phyloP scores from a whole-genome alignment of 2,888 invertebrate genomes.

The Dryocosmus kuriphilus region DNA sequence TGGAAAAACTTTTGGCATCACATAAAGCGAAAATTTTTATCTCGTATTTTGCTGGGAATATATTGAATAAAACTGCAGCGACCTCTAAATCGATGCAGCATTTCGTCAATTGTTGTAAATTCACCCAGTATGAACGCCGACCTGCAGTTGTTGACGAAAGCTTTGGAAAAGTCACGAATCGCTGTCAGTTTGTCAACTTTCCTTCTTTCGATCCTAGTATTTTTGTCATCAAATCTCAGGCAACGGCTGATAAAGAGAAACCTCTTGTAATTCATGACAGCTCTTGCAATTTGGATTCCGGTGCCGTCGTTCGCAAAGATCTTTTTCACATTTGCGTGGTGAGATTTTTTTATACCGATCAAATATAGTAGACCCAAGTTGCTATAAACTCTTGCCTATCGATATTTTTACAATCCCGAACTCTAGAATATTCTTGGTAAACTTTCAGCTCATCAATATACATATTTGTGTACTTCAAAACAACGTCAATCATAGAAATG shows the following conservation, averaged over 20 bases:
- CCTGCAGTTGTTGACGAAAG: conserved; percentile 49
- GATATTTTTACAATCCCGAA: conserved; percentile 47
- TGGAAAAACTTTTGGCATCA: conserved; percentile 50
- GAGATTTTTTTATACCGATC: too few relatives aligned
- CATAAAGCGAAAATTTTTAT: conserved; percentile 48
- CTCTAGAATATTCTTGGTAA: conserved; percentile 8
- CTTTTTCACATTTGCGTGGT: conserved; percentile 4
- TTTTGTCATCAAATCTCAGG: conserved; percentile 48
- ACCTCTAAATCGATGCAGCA: conserved; percentile 53
- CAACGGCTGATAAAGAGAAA: conserved; percentile 48
- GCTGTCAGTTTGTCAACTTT: conserved; percentile 51
- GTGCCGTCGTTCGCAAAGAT: conserved; percentile 3
- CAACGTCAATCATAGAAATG: conserved; percentile 49
- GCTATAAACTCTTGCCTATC: conserved; percentile 43
- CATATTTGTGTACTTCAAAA: conserved; percentile 54
- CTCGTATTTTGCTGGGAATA: conserved; percentile 41
- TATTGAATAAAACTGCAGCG: conserved; percentile 49
- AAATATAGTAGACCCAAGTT: too few relatives aligned
- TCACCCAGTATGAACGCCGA: conserved; percentile 48
- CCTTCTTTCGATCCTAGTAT: conserved; percentile 43
- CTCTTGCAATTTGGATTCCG: background rate
- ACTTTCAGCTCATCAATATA: conserved; percentile 43
- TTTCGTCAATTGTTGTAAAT: conserved; percentile 54
- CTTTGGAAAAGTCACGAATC: conserved; percentile 43
- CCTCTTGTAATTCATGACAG: conserved; percentile 45